Percentiles rank a stretch among this genome's conserved stretches.
Evolutionary conservation across 2,888 invertebrate species (phyloP).

Genomic region (Chelonus formosanus): DNA sequence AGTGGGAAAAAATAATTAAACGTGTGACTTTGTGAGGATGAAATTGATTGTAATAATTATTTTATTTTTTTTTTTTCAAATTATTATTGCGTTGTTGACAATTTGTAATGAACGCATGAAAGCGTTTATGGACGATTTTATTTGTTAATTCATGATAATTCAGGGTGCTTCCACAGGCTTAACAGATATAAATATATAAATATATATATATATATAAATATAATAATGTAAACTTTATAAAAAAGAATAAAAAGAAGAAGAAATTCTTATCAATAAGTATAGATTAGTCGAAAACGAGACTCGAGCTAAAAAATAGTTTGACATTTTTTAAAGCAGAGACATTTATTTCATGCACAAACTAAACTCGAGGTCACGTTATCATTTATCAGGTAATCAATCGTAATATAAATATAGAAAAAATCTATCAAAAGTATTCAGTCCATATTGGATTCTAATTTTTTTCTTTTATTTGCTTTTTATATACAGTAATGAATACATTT

Average conservation of each 20-base stretch:
- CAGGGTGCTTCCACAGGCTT: constrained; percentile 62
- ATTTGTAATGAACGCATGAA: neutral
- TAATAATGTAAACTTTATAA: neutral
- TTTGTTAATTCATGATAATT: constrained; percentile 49
- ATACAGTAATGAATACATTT: too few relatives aligned
- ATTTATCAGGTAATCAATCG: too few relatives aligned
- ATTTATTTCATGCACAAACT: too few relatives aligned
- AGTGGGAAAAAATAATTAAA: constrained; percentile 28
- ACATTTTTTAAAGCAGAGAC: too few relatives aligned
- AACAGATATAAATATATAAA: constrained; percentile 28
- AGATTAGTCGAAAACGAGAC: too few relatives aligned
- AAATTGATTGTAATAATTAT: constrained; percentile 8
- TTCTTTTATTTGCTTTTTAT: too few relatives aligned
- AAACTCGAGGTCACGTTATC: too few relatives aligned
- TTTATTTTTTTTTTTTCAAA: constrained; percentile 7
- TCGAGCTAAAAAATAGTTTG: too few relatives aligned
- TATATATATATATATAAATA: constrained; percentile 1
- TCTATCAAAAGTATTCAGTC: too few relatives aligned
- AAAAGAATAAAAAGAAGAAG: constrained; percentile 39
- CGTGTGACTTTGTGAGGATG: constrained; percentile 34
- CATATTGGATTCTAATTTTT: too few relatives aligned
- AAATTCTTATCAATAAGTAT: too few relatives aligned
- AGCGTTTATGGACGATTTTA: constrained; percentile 5
- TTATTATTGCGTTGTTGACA: constrained; percentile 10
- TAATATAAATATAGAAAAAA: too few relatives aligned